phyloP scores from a whole-genome alignment of 2,113 vertebrate species.

The Anguilla rostrata region DNA sequence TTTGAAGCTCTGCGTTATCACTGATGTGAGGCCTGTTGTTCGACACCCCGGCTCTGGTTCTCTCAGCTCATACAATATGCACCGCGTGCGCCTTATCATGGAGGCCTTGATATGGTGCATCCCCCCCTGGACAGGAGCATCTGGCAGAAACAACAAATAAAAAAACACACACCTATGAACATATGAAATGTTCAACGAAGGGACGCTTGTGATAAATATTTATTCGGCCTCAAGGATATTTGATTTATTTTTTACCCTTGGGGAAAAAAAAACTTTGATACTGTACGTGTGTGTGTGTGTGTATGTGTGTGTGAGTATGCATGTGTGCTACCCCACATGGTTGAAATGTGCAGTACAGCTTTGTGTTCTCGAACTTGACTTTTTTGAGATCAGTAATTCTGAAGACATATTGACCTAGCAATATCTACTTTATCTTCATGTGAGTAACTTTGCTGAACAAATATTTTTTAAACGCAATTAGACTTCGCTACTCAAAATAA shows the following conservation, averaged over 20 bases:
- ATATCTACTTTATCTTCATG: no score
- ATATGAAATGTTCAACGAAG: background rate
- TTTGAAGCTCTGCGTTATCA: background rate
- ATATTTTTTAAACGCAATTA: background rate
- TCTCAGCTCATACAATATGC: background rate
- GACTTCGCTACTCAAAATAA: background rate
- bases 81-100: background rate
- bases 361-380: no score
- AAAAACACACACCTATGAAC: background rate
- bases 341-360: no score
- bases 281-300: background rate
- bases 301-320: background rate
- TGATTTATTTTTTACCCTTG: background rate
- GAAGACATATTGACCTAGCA: no score
- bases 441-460: no score
- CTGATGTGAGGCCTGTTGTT: background rate
- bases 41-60: background rate
- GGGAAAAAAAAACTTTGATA: background rate
- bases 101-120: background rate
- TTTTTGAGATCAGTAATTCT: no score
- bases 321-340: no score
- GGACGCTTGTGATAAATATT: background rate
- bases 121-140: background rate
- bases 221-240: background rate
- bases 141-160: background rate